Evolutionary conservation across 2,797 vertebrate species (phyloP).

Genomic region (Gymnocypris eckloni): DNA sequence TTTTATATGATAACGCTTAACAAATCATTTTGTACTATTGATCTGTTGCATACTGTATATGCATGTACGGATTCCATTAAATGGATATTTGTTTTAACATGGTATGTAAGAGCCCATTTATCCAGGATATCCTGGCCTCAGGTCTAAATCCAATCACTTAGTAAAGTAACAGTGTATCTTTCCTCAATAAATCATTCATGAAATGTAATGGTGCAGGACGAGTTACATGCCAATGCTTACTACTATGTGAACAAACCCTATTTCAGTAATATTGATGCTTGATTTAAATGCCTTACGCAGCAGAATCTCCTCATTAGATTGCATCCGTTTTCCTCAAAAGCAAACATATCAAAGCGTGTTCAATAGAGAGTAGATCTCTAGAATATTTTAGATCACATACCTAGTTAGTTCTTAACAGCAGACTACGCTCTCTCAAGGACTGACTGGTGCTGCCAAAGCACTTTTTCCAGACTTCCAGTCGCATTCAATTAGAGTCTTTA

Average conservation of each 20-base stretch:
- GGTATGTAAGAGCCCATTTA: background rate
- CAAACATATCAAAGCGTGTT: background rate
- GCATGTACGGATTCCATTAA: background rate
- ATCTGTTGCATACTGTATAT: background rate
- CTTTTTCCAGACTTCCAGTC: slow-evolving; percentile 78
- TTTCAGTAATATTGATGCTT: background rate
- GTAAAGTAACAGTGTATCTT: background rate
- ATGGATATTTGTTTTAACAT: background rate
- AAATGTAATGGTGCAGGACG: background rate
- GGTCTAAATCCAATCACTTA: background rate
- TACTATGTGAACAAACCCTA: background rate
- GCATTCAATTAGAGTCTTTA: slow-evolving; percentile 76
- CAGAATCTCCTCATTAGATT: background rate
- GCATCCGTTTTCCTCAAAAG: background rate
- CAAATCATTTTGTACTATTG: background rate
- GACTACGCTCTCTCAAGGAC: slow-evolving; percentile 52
- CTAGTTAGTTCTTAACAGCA: slow-evolving; percentile 60
- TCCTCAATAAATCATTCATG: background rate
- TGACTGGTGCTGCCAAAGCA: slow-evolving; percentile 65
- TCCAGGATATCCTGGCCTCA: background rate
- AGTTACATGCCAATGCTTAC: background rate
- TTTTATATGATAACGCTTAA: background rate
- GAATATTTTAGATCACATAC: slow-evolving; percentile 34
- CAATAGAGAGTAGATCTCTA: background rate
- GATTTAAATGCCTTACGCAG: background rate